Evolutionary conservation across 2,888 invertebrate species (phyloP).

Genomic region (Hypena proboscidalis): DNA sequence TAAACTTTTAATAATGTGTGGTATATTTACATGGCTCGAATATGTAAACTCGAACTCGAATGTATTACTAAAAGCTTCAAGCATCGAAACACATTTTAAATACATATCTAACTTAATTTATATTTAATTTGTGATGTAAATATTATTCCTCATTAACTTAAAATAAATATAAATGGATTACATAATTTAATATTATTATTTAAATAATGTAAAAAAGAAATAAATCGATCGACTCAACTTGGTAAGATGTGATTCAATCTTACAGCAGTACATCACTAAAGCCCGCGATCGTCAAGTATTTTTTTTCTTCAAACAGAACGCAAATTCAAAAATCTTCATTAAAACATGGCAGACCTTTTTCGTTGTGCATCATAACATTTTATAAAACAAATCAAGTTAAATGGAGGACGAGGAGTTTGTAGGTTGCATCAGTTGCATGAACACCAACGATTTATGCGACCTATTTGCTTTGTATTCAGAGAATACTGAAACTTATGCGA

Average conservation of each 20-base stretch:
- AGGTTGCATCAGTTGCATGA: constrained; percentile 82
- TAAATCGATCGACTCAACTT: constrained; percentile 27
- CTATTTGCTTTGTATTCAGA: constrained; percentile 77
- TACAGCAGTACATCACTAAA: constrained; percentile 28
- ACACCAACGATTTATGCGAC: constrained; percentile 78
- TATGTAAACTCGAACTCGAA: too few relatives aligned
- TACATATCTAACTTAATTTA: too few relatives aligned
- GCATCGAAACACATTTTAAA: too few relatives aligned
- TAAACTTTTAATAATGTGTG: too few relatives aligned
- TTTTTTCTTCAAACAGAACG: constrained; percentile 14
- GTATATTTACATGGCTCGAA: too few relatives aligned
- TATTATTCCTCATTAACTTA: too few relatives aligned
- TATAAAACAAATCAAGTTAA: constrained; percentile 44
- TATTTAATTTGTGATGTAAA: too few relatives aligned
- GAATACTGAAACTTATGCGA: constrained; percentile 74
- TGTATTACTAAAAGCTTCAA: too few relatives aligned
- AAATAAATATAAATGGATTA: too few relatives aligned
- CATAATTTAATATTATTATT: too few relatives aligned
- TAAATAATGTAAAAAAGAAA: not conserved
- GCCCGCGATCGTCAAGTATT: constrained; percentile 45
- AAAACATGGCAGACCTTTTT: constrained; percentile 50
- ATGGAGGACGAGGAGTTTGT: constrained; percentile 77
- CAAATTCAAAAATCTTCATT: constrained; percentile 36
- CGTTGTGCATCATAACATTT: constrained; percentile 30
- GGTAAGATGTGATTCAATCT: too few relatives aligned